Percentiles rank a stretch among this genome's conserved stretches.
Evolutionary conservation across 2,888 invertebrate genomes (phyloP).

Genomic region (Diabrotica balteata): DNA sequence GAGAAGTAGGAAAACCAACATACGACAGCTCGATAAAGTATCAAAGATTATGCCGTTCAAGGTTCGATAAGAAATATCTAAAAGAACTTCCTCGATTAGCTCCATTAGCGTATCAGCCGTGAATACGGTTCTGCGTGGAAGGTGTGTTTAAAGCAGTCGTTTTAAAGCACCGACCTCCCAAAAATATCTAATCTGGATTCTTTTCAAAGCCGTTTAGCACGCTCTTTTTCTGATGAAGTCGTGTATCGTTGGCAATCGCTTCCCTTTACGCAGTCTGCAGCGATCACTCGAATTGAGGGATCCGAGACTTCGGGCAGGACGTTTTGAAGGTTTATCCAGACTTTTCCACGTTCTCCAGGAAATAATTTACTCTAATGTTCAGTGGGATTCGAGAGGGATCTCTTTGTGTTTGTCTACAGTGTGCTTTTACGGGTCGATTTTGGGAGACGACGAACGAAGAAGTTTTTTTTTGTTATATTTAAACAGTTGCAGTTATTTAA

Average conservation of each 20-base stretch:
- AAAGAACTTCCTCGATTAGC: not conserved
- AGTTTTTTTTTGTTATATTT: no score
- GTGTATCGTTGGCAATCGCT: slow-evolving; percentile 53
- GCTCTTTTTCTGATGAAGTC: slow-evolving; percentile 6
- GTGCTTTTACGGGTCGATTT: not conserved
- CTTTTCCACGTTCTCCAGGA: slow-evolving; percentile 2
- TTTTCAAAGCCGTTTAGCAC: not conserved
- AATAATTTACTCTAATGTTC: slow-evolving; percentile 5
- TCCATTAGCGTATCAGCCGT: not conserved
- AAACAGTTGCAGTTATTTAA: no score
- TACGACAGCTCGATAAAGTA: no score
- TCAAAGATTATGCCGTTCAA: no score
- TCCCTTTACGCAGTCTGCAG: slow-evolving; percentile 52
- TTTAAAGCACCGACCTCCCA: not conserved
- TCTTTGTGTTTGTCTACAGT: not conserved
- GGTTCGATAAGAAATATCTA: not conserved
- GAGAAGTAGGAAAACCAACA: no score
- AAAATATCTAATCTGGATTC: slow-evolving; percentile 1
- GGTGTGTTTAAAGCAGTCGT: not conserved
- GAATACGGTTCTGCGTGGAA: not conserved
- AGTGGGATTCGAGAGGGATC: not conserved
- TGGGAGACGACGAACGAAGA: no score
- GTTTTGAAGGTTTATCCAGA: slow-evolving; percentile 2
- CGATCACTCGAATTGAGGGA: slow-evolving; percentile 24
- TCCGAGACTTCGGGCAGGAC: slow-evolving; percentile 3